Conservation (phyloP, 2,113 vertebrate species). For the Fukomys damarensis region DNA sequence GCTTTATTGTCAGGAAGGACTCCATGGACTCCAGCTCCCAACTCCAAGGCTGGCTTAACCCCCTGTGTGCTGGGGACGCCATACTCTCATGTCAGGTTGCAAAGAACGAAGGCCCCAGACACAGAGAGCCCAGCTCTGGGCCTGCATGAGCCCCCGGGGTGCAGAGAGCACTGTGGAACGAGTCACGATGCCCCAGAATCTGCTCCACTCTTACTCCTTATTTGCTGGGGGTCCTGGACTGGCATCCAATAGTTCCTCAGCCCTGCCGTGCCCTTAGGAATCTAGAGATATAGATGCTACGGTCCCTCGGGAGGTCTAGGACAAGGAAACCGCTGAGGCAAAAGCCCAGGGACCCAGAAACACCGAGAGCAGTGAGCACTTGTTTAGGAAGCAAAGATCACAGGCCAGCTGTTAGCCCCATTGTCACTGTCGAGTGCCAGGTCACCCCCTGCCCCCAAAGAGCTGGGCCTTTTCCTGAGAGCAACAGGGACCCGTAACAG, state of each 20-base stretch:
- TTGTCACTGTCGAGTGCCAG: background rate
- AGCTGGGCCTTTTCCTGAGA: background rate
- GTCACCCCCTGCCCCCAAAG: background rate
- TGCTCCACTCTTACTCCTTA: background rate
- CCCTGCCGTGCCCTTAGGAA: background rate
- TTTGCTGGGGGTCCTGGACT: background rate
- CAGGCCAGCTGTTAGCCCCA: background rate
- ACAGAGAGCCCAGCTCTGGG: background rate
- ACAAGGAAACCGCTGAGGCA: background rate
- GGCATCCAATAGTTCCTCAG: background rate
- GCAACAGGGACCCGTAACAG: background rate
- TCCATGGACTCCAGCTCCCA: conserved; percentile 50
- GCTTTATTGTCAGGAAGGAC: conserved; percentile 79
- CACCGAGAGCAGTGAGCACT: background rate
- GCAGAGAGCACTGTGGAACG: background rate
- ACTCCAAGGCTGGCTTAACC: conserved; percentile 68
- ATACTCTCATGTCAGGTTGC: background rate
- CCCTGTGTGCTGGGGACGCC: background rate
- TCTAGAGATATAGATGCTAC: background rate
- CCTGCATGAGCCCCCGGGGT: background rate
- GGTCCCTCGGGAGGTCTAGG: background rate
- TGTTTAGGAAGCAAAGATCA: background rate
- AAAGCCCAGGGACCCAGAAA: background rate
- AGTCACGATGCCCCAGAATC: background rate
- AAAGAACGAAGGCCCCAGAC: background rate